Base-by-base conservation (phyloP, 2,888 invertebrate genomes). In the Tryphoninae sp. region DNA sequence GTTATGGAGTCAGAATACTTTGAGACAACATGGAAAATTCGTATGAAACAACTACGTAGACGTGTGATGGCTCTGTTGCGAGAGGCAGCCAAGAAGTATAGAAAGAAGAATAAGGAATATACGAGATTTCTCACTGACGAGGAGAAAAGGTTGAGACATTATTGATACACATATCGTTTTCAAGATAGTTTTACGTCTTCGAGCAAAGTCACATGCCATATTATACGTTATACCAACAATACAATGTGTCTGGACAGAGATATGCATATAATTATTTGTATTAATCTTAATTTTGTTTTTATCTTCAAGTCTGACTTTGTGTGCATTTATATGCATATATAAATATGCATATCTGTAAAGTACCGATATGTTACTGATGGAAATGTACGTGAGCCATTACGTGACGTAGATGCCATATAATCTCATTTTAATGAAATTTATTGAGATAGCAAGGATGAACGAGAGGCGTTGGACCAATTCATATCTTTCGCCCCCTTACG, bases 121-220 rank as follows among this genome's bases (percentile, higher is more conserved):
- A 93, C 93, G 84, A 93, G 93, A 86, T 94, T 96, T 90, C 91
- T 95, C 58, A 93, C 95, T 2, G 96, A 96, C 40, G 96, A 96
- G 87, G 96, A 96, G 89, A 94, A 94, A 92, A 95, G 95, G 95
- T 95, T 93, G 84, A 13, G 11, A 45, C 13, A 11, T 45, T 13
- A 45, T 45, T 45, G 33, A 33, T 33, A 33, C 33, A 13, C 45
- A 3, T 13, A 45, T 45, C 13, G 9, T 45, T 45, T 45, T 13
- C 19, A 16, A 16, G n/a, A 16, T 55, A n/a, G n/a, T 19, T 55
- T 55, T 19, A 6, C 4, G 55, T n/a, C 16, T 8, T 55, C 4
- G 55, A 55, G 19, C n/a, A 55, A 55, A 55, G n/a, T 55, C 19
- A 8, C 19, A 55, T 19, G 19, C 6, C 33, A 33, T 6, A 33